Conservation (phyloP, 2,888 invertebrate genomes). For the Terebella lapidaria region DNA sequence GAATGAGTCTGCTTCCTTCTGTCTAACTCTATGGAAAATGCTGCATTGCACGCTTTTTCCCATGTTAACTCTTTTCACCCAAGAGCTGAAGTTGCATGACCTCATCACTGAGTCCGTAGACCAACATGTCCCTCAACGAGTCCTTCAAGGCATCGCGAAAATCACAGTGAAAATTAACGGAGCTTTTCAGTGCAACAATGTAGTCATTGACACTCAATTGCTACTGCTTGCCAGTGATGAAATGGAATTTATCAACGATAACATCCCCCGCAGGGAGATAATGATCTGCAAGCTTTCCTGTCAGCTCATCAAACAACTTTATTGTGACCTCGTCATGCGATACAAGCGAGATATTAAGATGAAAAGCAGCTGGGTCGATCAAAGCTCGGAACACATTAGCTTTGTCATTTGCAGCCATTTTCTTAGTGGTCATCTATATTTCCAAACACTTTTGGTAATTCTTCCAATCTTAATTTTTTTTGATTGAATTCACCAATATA, state of each 20-base stretch:
- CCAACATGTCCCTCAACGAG: neutral
- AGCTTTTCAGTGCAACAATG: neutral
- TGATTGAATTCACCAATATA: neutral
- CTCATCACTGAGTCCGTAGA: neutral
- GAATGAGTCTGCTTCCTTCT: neutral
- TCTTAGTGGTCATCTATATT: neutral
- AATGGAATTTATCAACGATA: neutral
- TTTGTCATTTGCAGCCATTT: neutral
- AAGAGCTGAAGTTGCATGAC: neutral
- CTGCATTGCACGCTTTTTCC: neutral
- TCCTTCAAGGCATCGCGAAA: neutral
- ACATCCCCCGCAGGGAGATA: neutral
- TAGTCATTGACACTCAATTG: neutral
- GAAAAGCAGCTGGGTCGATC: neutral
- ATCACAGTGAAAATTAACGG: neutral
- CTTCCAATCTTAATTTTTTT: neutral
- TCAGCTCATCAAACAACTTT: too few species aligned
- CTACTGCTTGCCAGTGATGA: neutral
- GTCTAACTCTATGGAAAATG: neutral
- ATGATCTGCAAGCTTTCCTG: neutral
- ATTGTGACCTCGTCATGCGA: neutral
- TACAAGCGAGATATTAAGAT: neutral
- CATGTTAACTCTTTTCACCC: neutral
- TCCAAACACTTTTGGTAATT: neutral
- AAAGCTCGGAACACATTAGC: neutral